Percentiles rank a stretch among this genome's conserved stretches.
Evolutionary conservation across 2,888 invertebrate genomes (phyloP).

Genomic region (Mythimna impura): DNA sequence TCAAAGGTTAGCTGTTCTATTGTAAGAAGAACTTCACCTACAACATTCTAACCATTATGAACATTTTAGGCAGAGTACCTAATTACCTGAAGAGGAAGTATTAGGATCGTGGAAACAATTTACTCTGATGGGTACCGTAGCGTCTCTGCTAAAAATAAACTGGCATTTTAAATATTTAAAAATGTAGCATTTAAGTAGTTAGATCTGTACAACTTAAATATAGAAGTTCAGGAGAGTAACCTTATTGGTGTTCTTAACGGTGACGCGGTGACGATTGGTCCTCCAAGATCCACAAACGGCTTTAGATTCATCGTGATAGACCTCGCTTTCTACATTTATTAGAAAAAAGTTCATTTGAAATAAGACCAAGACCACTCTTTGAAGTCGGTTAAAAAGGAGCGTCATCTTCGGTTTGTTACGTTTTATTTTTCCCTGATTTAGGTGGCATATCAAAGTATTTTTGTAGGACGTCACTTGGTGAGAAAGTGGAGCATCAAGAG

Average conservation of each 20-base stretch:
- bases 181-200: conserved; percentile 8
- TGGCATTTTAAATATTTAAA: conserved; percentile 8
- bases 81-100: conserved; percentile 44
- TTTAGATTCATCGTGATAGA: background rate
- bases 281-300: background rate
- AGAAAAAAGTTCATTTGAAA: background rate
- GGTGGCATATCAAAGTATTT: conserved; percentile 18
- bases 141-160: conserved; percentile 36
- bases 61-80: conserved; percentile 23
- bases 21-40: conserved; percentile 14
- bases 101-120: conserved; percentile 40
- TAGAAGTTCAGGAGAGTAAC: background rate
- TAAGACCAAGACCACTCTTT: background rate
- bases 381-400: conserved; percentile 9
- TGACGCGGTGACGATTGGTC: background rate
- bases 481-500: conserved; percentile 33
- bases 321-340: background rate
- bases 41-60: conserved; percentile 26
- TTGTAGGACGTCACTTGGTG: conserved; percentile 26
- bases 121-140: conserved; percentile 39
- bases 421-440: conserved; percentile 16
- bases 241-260: background rate
- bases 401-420: conserved; percentile 7
- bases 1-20: conserved; percentile 11
- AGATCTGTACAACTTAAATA: conserved; percentile 2